Conservation (phyloP, 2,113 vertebrate species). For the Platycercus adscitus region DNA sequence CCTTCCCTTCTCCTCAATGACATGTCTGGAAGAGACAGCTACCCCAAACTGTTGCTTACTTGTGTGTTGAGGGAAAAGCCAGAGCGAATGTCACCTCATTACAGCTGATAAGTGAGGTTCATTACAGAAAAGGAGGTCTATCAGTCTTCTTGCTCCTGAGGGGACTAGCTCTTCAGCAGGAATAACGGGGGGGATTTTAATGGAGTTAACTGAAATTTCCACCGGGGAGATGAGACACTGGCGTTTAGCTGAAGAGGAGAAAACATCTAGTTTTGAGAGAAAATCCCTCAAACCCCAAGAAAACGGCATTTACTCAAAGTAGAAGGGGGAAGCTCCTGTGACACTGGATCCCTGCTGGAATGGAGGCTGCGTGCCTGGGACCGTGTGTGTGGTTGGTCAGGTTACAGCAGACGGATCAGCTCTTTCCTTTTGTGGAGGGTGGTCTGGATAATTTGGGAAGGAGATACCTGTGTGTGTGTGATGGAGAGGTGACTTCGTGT, state of each 20-base stretch:
- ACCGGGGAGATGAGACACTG: background rate
- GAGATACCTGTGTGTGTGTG: background rate
- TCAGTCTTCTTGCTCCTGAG: slow-evolving; percentile 7
- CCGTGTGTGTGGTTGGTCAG: rapidly evolving
- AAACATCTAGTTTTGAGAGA: background rate
- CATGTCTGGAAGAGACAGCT: background rate
- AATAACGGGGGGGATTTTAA: background rate
- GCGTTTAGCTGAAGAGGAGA: background rate
- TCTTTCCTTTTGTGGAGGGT: background rate
- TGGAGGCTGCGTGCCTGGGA: background rate
- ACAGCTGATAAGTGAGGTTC: slow-evolving; percentile 37
- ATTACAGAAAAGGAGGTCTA: background rate
- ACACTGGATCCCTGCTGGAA: background rate
- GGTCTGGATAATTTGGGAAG: background rate
- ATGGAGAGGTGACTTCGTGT: background rate
- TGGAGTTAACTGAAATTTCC: slow-evolving; percentile 21
- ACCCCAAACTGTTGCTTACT: background rate
- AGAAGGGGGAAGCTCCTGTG: background rate
- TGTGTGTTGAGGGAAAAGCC: background rate
- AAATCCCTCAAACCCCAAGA: background rate
- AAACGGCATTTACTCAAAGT: background rate
- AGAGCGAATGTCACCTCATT: slow-evolving; percentile 13
- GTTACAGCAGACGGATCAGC: background rate
- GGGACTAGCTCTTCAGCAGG: background rate
- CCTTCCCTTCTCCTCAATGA: background rate